Evolutionary conservation across 2,888 invertebrate species (phyloP), one percentile per base, ranked within the genome.

Genomic region (Caenorhabditis sp.): DNA sequence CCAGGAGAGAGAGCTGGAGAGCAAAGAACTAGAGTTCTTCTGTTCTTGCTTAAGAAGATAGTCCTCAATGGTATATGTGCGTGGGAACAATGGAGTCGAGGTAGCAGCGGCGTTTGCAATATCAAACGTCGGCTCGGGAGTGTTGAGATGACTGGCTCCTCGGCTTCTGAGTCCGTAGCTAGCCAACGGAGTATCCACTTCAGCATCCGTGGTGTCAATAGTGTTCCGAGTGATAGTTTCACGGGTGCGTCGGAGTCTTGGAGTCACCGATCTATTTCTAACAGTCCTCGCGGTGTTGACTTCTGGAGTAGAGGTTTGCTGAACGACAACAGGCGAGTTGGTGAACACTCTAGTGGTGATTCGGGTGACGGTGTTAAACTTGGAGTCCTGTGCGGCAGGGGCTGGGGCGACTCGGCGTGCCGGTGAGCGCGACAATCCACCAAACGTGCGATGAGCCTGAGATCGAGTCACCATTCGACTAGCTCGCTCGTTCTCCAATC

Each of bases 111-210:
- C 69, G 26, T 61, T 10, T 47, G 69, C 66, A 19, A 72, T 66
- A 12, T 82, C 76, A 38, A 70, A 76, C 12, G 76, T 72, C 26
- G 82, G 82, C 66, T 82, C 82, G 0, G 82, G 82, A 19, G 82
- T 76, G 47, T 77, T 56, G 7, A 63, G 16, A 38, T 82, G 64
- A 26, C 76, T 56, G 3, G 26, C n/a, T 22, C 35, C 59, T 38
- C 75, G n/a, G n/a, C 66, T 72, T 19, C 82, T 38, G 3, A 82
- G 74, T 19, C 82, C 72, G 19, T 76, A 81, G 22, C 38, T 64
- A n/a, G 70, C 44, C n/a, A 75, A 64, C 26, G 75, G 70, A 14
- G 70, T 75, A 14, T 70, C 54, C 22, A 56, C 31, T 35, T 26
- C 26, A 24, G 38, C 19, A 3, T 26, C 26, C 24, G 54, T 10